phyloP scores from a whole-genome alignment of 2,113 vertebrate genomes.

The Xenotilapia caudafasciata region DNA sequence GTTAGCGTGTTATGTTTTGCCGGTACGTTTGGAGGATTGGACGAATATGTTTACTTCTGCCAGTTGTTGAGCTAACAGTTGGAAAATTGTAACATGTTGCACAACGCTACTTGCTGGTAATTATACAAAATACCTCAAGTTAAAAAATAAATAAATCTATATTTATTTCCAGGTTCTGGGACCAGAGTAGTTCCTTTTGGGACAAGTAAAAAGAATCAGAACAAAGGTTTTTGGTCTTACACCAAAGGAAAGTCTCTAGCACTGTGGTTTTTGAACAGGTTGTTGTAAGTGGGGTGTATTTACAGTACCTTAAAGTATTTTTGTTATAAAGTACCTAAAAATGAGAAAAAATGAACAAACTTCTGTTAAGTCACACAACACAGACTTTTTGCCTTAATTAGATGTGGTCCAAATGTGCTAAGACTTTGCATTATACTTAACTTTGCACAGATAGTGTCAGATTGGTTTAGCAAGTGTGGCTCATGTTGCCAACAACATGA shows the following conservation, averaged over 20 bases:
- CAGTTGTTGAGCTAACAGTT: background rate
- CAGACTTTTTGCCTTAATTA: background rate
- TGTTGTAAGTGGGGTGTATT: background rate
- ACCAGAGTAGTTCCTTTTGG: accelerated
- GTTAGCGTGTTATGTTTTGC: background rate
- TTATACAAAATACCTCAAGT: background rate
- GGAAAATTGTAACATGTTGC: background rate
- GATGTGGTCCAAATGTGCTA: background rate
- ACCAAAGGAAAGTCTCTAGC: background rate
- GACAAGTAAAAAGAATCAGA: background rate
- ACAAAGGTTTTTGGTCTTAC: background rate
- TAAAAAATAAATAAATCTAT: background rate
- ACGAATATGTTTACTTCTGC: background rate
- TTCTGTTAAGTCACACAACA: background rate
- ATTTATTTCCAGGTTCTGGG: background rate
- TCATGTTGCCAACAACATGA: background rate
- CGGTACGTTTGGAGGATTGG: background rate
- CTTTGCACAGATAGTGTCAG: background rate
- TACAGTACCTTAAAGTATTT: background rate
- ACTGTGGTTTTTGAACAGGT: background rate
- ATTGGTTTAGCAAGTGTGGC: background rate
- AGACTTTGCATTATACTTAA: background rate
- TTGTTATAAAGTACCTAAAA: background rate
- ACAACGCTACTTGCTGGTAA: background rate
- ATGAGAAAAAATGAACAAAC: background rate